Evolutionary conservation across 2,888 invertebrate genomes (phyloP).

Genomic region (Cantharis rufa): DNA sequence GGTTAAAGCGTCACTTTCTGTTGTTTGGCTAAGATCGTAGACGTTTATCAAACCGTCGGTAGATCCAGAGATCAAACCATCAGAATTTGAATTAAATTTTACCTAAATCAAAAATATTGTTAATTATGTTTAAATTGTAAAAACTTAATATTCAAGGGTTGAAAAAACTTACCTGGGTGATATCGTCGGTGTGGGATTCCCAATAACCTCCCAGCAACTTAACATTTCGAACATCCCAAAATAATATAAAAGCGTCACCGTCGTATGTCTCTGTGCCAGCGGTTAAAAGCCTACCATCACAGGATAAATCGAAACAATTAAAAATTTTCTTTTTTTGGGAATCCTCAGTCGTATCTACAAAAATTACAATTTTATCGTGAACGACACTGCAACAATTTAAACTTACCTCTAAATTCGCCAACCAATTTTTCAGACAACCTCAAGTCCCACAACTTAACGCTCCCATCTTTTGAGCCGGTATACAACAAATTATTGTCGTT

Average conservation of each 20-base stretch:
- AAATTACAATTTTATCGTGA: not conserved
- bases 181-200: constrained; percentile 82
- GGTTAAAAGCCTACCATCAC: constrained; percentile 70
- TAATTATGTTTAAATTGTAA: no score
- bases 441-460: constrained; percentile 67
- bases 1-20: constrained; percentile 80
- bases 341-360: not conserved
- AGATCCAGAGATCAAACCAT: constrained; percentile 74
- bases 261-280: constrained; percentile 74
- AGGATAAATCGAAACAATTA: constrained; percentile 73
- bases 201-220: constrained; percentile 77
- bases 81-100: constrained; percentile 70
- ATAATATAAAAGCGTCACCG: constrained; percentile 75
- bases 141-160: no score
- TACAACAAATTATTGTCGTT: constrained; percentile 64
- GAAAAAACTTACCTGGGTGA: constrained; percentile 65
- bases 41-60: constrained; percentile 85
- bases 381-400: not conserved
- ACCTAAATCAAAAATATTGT: no score
- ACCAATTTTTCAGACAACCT: constrained; percentile 58
- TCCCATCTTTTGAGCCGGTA: constrained; percentile 62
- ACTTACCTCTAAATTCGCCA: constrained; percentile 55
- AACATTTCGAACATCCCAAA: constrained; percentile 75
- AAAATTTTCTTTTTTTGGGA: not conserved
- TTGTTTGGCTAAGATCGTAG: constrained; percentile 72